Evolutionary conservation across 1,140 invertebrate genomes (phyloP).

Genomic region (Conus ventricosus): DNA sequence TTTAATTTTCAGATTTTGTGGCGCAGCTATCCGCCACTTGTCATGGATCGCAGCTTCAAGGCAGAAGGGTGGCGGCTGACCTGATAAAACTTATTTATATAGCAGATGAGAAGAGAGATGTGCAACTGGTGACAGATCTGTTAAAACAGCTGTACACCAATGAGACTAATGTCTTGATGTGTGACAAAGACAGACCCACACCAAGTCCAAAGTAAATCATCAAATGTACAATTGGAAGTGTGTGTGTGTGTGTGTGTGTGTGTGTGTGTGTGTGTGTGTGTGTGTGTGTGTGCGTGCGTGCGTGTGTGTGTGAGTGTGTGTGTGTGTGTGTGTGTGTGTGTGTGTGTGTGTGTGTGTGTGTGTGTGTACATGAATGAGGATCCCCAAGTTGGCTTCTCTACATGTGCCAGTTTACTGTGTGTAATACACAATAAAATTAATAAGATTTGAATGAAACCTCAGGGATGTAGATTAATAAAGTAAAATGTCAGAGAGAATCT

Average conservation of each 20-base stretch:
- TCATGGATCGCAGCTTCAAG: neutral
- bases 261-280: neutral
- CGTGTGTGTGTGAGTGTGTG: neutral
- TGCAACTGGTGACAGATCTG: constrained; percentile 17
- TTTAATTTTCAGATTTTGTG: constrained; percentile 17
- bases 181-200: neutral
- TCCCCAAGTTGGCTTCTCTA: too few species aligned
- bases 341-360: neutral
- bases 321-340: neutral
- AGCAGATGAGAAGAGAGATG: neutral
- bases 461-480: too few species aligned
- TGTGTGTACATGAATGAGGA: neutral
- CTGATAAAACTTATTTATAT: constrained; percentile 21
- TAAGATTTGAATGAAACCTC: too few species aligned
- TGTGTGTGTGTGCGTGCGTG: neutral
- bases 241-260: neutral
- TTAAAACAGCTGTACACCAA: constrained; percentile 10
- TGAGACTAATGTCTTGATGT: neutral
- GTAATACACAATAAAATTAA: too few species aligned
- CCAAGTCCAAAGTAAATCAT: neutral
- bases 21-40: neutral
- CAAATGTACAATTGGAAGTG: neutral
- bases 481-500: too few species aligned
- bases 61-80: neutral
- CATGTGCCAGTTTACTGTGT: too few species aligned